Base-by-base conservation (phyloP, 2,888 invertebrate genomes). In the Pheosia tremula region DNA sequence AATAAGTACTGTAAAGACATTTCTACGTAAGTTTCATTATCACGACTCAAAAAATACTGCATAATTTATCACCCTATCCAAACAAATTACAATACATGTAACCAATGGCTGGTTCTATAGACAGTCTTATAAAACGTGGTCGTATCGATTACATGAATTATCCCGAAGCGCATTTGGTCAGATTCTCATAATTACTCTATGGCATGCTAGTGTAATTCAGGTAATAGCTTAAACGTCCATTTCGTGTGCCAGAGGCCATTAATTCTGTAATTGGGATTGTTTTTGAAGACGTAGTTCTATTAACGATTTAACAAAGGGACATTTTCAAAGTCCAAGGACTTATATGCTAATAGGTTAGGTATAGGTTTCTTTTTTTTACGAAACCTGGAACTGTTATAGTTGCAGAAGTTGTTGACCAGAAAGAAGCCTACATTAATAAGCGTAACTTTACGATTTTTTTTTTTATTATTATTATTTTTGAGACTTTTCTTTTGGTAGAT, bases 121-220 rank as follows among this genome's bases (percentile, higher is more conserved):
- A 47, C 45, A n/a, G 47, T 9, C n/a, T n/a, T 24, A 24, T n/a
- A n/a, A 47, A 4, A n/a, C 3, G 47, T 4, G 9, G 47, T 11
- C 3, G 47, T 47, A 47, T 67, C 41, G 53, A 62, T 60, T 67
- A 24, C 3, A 62, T 13, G 56, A 43, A 55, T 57, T 56, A 39
- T 37, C 11, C n/a, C 39, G 50, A 45, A 45, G 37, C 62, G 36
- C 67, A 67, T 60, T 71, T 71, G 71, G 62, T 62, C 47, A 37
- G 57, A 13, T 66, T 62, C 58, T 60, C 71, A 62, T 62, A 49
- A 60, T 70, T 62, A 62, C 24, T 13, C 36, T 53, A 53, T 58
- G 50, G 52, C 39, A 55, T 38, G 55, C 39, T 38, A 39, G 55
- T 39, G 13, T 56, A n/a, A 58, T 66, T 68, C 50, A n/a, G 13